Conservation (phyloP, 1,140 invertebrate species). For the Zaprionus taronus region DNA sequence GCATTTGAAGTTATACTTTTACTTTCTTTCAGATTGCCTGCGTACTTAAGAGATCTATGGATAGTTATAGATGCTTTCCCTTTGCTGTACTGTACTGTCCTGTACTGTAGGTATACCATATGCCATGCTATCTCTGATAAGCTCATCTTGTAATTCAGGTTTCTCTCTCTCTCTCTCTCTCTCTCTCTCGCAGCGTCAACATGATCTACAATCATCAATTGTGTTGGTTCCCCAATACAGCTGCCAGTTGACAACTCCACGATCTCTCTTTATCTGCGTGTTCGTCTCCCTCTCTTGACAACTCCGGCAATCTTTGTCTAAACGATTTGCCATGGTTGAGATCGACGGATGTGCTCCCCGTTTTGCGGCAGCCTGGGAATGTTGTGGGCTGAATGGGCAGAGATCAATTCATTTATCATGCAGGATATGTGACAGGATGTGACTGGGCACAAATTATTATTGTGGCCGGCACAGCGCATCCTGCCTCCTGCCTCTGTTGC, state of each 20-base stretch:
- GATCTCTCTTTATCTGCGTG: not conserved
- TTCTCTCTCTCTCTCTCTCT: too few species aligned
- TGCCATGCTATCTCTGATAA: too few species aligned
- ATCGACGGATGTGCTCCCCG: slow-evolving; percentile 13
- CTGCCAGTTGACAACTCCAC: slow-evolving; percentile 2
- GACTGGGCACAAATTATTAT: slow-evolving; percentile 58
- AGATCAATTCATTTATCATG: slow-evolving; percentile 62
- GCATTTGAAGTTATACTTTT: not conserved
- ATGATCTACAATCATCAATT: too few species aligned
- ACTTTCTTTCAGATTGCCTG: not conserved
- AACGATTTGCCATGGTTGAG: slow-evolving; percentile 31
- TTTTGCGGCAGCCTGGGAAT: slow-evolving; percentile 44
- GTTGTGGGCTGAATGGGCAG: slow-evolving; percentile 45
- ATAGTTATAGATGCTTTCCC: too few species aligned
- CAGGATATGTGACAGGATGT: slow-evolving; percentile 60
- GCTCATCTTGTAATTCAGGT: too few species aligned
- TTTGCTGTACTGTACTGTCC: too few species aligned
- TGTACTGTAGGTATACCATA: too few species aligned
- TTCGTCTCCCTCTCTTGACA: not conserved
- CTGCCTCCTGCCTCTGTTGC: not conserved
- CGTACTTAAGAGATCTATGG: too few species aligned
- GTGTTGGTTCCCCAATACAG: not conserved
- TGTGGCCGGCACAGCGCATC: slow-evolving; percentile 17
- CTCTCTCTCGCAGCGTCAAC: too few species aligned
- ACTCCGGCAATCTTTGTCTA: slow-evolving; percentile 9